These are phyloP conservation scores for Enteromius thamalakanensis DNA, from an alignment of 2,797 vertebrate genomes.

Conservation along the genomic window DNA sequence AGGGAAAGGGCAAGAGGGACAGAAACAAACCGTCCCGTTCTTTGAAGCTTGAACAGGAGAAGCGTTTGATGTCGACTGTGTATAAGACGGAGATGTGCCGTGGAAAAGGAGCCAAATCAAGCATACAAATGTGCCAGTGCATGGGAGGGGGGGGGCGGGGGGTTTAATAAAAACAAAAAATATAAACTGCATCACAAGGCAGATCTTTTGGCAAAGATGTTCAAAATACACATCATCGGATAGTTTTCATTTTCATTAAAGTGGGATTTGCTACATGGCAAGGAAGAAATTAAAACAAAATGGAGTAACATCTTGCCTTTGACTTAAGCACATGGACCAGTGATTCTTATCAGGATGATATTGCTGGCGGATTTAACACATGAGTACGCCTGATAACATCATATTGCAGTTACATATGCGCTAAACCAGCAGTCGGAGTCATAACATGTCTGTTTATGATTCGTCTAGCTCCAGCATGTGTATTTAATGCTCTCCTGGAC, in stretches of 20 bases:
- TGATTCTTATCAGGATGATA: conserved; percentile 59
- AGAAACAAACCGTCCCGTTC: conserved; percentile 72
- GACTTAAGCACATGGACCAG: conserved; percentile 59
- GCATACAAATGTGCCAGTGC: conserved; percentile 63
- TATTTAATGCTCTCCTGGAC: background rate
- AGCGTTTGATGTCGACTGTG: conserved; percentile 73
- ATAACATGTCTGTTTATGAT: conserved; percentile 38
- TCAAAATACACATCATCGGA: conserved; percentile 70
- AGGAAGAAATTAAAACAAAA: conserved; percentile 67
- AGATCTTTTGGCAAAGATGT: conserved; percentile 49
- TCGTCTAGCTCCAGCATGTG: conserved; percentile 18
- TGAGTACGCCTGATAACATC: conserved; percentile 60
- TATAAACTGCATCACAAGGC: conserved; percentile 52
- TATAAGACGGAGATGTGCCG: conserved; percentile 59
- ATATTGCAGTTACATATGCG: conserved; percentile 55
- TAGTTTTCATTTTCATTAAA: conserved; percentile 75
- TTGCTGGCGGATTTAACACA: conserved; percentile 67
- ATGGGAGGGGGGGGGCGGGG: no score
- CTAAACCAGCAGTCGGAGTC: conserved; percentile 7
- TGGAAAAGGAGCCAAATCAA: conserved; percentile 62
- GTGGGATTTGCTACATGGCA: conserved; percentile 70
- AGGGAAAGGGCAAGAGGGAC: conserved; percentile 70
- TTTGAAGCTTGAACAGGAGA: conserved; percentile 70
- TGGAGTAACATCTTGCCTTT: conserved; percentile 54
- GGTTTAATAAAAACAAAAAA: conserved; percentile 72